Evolutionary conservation across 2,888 invertebrate genomes (phyloP), one percentile per base, ranked within the genome.

Genomic region (Tenthredo amoena): DNA sequence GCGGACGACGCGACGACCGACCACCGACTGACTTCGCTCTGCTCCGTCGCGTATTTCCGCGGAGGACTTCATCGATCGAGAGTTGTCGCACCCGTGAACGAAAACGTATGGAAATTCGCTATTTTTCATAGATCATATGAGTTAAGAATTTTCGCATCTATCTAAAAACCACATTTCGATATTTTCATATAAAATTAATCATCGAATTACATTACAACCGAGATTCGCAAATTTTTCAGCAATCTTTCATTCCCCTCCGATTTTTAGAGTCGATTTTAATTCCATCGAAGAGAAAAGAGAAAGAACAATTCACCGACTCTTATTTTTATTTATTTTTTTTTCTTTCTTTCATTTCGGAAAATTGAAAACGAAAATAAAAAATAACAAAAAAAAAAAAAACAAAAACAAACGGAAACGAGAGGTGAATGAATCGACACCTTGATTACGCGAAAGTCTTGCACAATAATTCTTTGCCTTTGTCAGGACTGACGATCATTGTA

Each of bases 1-100:
- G 87, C 88, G 87, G 88, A 88, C 90, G 89, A 90, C 90, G 89
- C 91, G 91, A 91, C 90, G 91, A 90, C 88, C 91, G 89, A 87
- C 89, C 91, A 91, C 89, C 89, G 89, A 91, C 91, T 91, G 90
- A 86, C 88, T 81, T 71, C 83, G 71, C 83, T 83, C 47, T 40
- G 71, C 83, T 83, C 83, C 83, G 83, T 83, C 68, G 68, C 68
- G 68, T 83, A 83, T 83, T 83, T 81, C 68, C 83, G 83, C 83
- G 83, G 68, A 47, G 40, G 72, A 43, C n/a, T 47, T 47, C 65
- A 83, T 83, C 83, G 83, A 83, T 83, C 83, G 83, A 83, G 83
- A 83, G 68, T 62, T 83, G 83, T 83, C 68, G 83, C 47, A 31
- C 71, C 83, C 37, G 37, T 37, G 37, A 21, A 15, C 62, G 21